These are phyloP conservation scores for Emydoidea blandingii DNA, from an alignment of 2,797 vertebrate species.

Conservation along the genomic window DNA sequence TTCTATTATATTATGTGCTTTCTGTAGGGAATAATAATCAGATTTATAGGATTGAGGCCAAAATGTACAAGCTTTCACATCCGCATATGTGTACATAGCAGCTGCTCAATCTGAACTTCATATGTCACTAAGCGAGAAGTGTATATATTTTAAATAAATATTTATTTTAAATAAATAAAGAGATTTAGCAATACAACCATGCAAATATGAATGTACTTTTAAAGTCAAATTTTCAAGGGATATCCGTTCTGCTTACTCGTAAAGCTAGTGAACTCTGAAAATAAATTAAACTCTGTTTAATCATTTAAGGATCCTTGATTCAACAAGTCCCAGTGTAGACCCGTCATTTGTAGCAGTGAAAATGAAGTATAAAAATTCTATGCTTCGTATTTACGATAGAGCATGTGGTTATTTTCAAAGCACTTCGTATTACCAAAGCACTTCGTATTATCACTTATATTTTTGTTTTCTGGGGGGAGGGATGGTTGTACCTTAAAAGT, in stretches of 20 bases:
- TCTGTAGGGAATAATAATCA: background rate
- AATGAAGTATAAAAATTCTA: background rate
- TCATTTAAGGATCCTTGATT: background rate
- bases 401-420: background rate
- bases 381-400: background rate
- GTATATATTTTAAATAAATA: background rate
- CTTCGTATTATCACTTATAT: background rate
- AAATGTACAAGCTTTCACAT: background rate
- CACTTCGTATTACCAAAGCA: background rate
- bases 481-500: background rate
- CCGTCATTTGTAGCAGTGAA: background rate
- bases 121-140: background rate
- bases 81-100: background rate
- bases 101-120: background rate
- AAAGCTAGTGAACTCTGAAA: background rate
- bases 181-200: background rate
- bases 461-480: background rate
- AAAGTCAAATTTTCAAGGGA: background rate
- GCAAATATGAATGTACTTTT: background rate
- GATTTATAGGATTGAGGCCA: background rate
- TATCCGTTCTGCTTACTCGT: background rate
- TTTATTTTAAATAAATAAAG: background rate
- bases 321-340: background rate
- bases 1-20: constrained; percentile 3
- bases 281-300: background rate